Evolutionary conservation across 2,113 vertebrate species (phyloP), one percentile per base, ranked within the genome.

Genomic region (Rhombomys opimus): DNA sequence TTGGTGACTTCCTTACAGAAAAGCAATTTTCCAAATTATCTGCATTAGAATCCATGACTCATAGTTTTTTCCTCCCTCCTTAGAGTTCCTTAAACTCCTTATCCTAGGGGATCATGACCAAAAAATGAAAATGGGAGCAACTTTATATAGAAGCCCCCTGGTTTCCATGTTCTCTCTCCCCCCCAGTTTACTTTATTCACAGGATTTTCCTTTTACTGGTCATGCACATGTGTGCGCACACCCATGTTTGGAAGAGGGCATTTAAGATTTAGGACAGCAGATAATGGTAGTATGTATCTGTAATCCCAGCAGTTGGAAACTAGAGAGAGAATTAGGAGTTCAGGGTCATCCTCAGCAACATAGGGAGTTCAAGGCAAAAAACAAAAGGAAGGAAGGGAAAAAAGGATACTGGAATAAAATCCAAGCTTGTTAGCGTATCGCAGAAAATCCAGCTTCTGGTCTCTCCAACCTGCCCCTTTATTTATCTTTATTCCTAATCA

Each of bases 361-460:
- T 81, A 81, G 32, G 32, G 52, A 54, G 52, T 22, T 59, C 54
- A 81, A 81, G 59, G 7, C n/a, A 6, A 85, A 30, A 63, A 41
- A 38, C 20, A 25, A 25, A 84, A 38, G 57, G 57, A 84, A 61
- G 35, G 35, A 38, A 11, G 20, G 14, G 1, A 63, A 73, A 52
- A 32, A 84, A 38, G 7, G n/a, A 65, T 27, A 9, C 85, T 93
- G 27, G 23, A 88, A 85, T 94, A 91, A 89, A 95, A 35, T 82
- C 15, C 30, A 89, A 20, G 4, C 41, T 89, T 13, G 4, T 87
- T 63, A 65, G 20, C 86, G 32, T 76, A 22, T 73, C 6, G 25
- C 11, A 67, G 72, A 93, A 90, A 88, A 20, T 52, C 38, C 25
- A 77, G 93, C 14, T 52, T 82, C 73, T 70, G 11, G 13, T 88